Base-by-base conservation (phyloP, 2,113 vertebrate species). In the Etheostoma spectabile region DNA sequence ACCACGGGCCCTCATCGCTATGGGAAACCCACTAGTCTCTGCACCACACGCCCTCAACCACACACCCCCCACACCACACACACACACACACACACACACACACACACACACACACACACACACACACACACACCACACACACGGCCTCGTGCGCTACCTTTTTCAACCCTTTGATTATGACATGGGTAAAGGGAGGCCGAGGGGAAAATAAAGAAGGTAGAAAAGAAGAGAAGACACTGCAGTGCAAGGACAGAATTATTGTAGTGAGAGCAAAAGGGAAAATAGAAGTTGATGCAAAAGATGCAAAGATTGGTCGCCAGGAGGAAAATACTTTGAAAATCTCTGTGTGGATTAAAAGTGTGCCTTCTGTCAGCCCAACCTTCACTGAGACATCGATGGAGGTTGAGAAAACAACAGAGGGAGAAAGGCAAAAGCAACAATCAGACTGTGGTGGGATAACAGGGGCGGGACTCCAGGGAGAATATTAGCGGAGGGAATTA, bases 1-100 rank as follows among this genome's bases (percentile, higher is more conserved):
- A 93, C 93, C 86, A 79, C 45, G n/a, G 86, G 71, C 88, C 82
- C 88, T 90, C 90, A 92, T 93, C 52, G 82, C 93, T 91, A 93
- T 93, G 92, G 93, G 90, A 91, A 92, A 91, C 89, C 87, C 90
- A 85, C 84, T 57, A 87, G 87, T 84, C 86, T 82, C 70, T 67
- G 51, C 81, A 45, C 72, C 53, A 65, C 48, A 82, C 66, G 42
- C 53, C 80, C 77, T 75, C n/a, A n/a, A n/a, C n/a, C n/a, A n/a
- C n/a, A n/a, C n/a, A n/a, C 12, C 52, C 18, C 30, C 18, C 35
- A 35, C 35, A 35, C 35, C 35, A 30, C 30, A 30, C 48, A 22
- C 2, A 22, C 27, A 27, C 74, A 49, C 59, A 57, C 52, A 70
- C 46, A 64, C 79, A 64, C 52, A 30, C 75, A 60, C 61, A 57